A percentile compares a stretch with the other conserved stretches of the same genome.
phyloP scores from a whole-genome alignment of 2,797 vertebrate species.

The Protonibea diacanthus region DNA sequence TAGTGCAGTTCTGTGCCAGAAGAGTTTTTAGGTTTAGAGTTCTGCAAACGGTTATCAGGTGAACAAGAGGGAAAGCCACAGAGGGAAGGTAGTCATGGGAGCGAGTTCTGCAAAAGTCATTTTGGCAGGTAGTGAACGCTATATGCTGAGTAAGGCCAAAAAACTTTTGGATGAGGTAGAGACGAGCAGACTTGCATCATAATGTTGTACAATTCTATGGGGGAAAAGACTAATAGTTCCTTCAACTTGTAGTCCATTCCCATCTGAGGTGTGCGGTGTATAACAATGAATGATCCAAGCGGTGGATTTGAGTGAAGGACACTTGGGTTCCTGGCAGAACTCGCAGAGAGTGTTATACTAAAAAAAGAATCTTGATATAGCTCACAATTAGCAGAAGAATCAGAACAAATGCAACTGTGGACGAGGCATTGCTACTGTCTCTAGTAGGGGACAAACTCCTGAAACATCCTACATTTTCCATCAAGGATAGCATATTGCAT shows the following conservation, averaged over 20 bases:
- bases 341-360: constrained; percentile 2
- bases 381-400: not conserved
- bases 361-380: not conserved
- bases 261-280: constrained; percentile 25
- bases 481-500: too few species aligned
- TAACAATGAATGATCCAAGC: constrained; percentile 33
- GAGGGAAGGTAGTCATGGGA: constrained; percentile 43
- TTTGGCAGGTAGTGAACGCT: constrained; percentile 48
- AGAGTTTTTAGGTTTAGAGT: constrained; percentile 32
- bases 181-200: constrained; percentile 51
- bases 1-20: constrained; percentile 17
- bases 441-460: not conserved
- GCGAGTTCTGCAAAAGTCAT: constrained; percentile 39
- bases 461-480: too few species aligned
- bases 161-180: constrained; percentile 53
- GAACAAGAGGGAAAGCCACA: constrained; percentile 46
- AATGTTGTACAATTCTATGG: constrained; percentile 46
- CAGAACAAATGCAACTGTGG: not conserved
- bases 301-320: constrained; percentile 25
- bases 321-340: not conserved
- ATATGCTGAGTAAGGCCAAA: constrained; percentile 63
- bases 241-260: constrained; percentile 29
- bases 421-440: not conserved
- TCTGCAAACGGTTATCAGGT: constrained; percentile 58
- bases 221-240: constrained; percentile 36